A percentile compares a stretch with the other conserved stretches of the same genome.
Conservation (phyloP, 2,797 vertebrate species). For the Psittacula echo region DNA sequence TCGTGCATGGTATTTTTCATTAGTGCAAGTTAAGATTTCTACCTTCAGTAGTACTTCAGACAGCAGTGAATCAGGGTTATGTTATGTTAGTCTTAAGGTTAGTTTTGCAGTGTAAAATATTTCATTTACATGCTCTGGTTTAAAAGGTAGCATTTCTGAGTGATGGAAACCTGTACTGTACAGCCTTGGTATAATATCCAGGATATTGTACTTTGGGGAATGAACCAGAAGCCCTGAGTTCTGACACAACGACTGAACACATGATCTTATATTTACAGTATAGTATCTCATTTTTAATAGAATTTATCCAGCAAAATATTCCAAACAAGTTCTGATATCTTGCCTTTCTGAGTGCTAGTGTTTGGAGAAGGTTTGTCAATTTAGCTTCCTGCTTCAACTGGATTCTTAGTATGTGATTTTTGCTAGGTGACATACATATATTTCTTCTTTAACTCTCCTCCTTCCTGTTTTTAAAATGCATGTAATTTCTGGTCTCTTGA, state of each 20-base stretch:
- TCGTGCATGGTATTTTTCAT: not conserved
- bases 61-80: not conserved
- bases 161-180: constrained; percentile 31
- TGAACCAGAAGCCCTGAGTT: not conserved
- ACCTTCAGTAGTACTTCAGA: not conserved
- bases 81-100: not conserved
- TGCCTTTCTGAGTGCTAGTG: not conserved
- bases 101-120: constrained; percentile 39
- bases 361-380: not conserved
- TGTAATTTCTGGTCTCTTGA: not conserved
- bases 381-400: not conserved
- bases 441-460: not conserved
- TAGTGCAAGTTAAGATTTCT: not conserved
- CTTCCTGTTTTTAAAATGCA: not conserved
- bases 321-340: not conserved
- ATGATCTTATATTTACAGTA: constrained; percentile 25
- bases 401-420: not conserved
- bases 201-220: constrained; percentile 35
- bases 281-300: constrained; percentile 55
- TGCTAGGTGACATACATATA: not conserved
- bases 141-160: constrained; percentile 46
- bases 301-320: constrained; percentile 44
- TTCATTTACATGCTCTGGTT: constrained; percentile 61
- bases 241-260: constrained; percentile 27
- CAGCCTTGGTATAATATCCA: constrained; percentile 38